Base-by-base conservation (phyloP, 2,888 invertebrate genomes). In the Sceliomorpha sp. region DNA sequence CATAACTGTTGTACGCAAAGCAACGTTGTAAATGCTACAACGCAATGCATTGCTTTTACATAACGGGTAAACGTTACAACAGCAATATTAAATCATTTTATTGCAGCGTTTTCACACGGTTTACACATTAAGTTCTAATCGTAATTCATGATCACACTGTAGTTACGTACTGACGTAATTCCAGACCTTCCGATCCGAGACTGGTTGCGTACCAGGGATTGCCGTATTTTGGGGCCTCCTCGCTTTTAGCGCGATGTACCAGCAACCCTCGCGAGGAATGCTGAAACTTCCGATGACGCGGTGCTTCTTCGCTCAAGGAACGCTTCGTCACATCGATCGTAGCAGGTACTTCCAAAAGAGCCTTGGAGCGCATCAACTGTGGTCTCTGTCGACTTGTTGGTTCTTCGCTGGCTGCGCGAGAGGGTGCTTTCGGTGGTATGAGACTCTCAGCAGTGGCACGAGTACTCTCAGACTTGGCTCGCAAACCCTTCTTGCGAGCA, bases 301-400 rank as follows among this genome's bases (percentile, higher is more conserved):
- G 86, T 27, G 85, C 86, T 48, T 88, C 88, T 47, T 88, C 88
- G 77, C 88, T 88, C 32, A 85, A 70, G 14, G 88, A 87, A 0
- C 88, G 82, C 70, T 87, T 87, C 10, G 80, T 78, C 1, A 79
- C 74, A 45, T 80, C 81, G 10, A 82, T 79, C 2, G 66, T 73
- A 3, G 64, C 74, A 5, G 87, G 86, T 1, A 86, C 84, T 32
- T 86, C 87, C 6, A 87, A 63, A 15, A 87, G 71, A 1, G 88
- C 88, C 59, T 83, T 84, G 0, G 87, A 85, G 7, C 88, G 74
- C 40, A 78, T 47, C 40, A 88, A 50, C 50, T 83, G 82, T 1
- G 88, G 87, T 24, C 86, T 75, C 44, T 80, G 81, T 1, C 84
- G 78, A 14, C 74, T 64, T 10, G 79, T 78, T 0, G 85, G 75